These are phyloP conservation scores for Heterocephalus glaber DNA, from an alignment of 2,113 vertebrate species.

Conservation along the genomic window DNA sequence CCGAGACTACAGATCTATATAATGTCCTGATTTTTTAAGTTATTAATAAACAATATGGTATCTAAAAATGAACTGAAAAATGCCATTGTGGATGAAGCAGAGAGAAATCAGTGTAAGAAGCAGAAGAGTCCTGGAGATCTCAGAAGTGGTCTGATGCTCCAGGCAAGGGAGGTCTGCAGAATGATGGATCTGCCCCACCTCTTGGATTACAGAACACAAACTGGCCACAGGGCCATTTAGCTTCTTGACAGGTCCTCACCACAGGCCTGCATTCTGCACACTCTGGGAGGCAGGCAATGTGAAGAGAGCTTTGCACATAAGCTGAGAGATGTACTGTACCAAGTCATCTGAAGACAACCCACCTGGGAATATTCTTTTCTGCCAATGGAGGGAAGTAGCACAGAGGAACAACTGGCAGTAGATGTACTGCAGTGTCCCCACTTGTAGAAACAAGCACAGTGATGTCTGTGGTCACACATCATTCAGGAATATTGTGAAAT, in stretches of 20 bases:
- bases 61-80: neutral
- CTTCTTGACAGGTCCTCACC: neutral
- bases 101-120: neutral
- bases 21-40: neutral
- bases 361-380: neutral
- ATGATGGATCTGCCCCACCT: accelerated
- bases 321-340: neutral
- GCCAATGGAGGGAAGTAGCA: neutral
- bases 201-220: neutral
- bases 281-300: neutral
- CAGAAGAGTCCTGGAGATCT: neutral
- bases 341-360: neutral
- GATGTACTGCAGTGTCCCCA: neutral
- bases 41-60: neutral
- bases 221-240: neutral
- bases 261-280: neutral
- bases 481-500: neutral
- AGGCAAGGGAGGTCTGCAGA: neutral
- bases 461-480: neutral
- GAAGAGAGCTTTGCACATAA: neutral
- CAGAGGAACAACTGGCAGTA: neutral
- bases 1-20: neutral
- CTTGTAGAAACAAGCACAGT: neutral
- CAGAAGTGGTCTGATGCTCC: neutral
- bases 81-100: neutral